Evolutionary conservation across 1,140 invertebrate species (phyloP), one percentile per base, ranked within the genome.

Genomic region (Pseudoatta argentina): DNA sequence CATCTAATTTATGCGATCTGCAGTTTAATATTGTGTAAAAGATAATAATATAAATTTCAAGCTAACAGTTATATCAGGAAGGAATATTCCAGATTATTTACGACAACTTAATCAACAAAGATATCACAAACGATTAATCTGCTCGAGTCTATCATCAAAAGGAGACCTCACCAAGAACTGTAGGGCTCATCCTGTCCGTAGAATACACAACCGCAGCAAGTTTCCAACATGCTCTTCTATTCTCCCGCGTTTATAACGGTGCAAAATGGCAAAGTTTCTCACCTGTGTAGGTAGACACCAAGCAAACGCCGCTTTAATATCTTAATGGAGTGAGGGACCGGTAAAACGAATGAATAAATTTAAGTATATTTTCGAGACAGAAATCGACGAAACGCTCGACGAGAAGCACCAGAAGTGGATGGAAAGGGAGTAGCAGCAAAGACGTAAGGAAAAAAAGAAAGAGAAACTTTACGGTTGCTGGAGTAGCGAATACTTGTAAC

Each of bases 231-330:
- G 21, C 24, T 27, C 39, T 21, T 16, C 18, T 34, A 14, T 18
- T 71, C 21, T 30, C 7, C 21, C 55, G 27, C 78, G 55, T 73
- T 83, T 75, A 73, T 24, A 27, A 27, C n/a, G 48, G 34, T 51
- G 77, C 48, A 79, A 79, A 79, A 79, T 79, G 48, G 44, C 79
- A n/a, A 83, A 83, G 69, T 83, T 83, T 83, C 79, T 83, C 69
- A 83, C 79, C 82, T 85, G 73, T 78, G 48, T 85, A 78, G 48
- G 73, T 85, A 67, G 82, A 64, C 8, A 75, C 7, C 14, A 14
- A 16, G 48, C 61, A 83, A 87, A 83, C 57, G 69, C 48, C 61
- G 67, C 63, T 85, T 87, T 87, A 87, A 87, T 87, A 87, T 87
- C 86, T 83, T 87, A 87, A 87, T 87, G 86, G 86, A 83, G 51